Evolutionary conservation across 2,113 vertebrate genomes (phyloP).

Genomic region (Drymodes brunneopygia): DNA sequence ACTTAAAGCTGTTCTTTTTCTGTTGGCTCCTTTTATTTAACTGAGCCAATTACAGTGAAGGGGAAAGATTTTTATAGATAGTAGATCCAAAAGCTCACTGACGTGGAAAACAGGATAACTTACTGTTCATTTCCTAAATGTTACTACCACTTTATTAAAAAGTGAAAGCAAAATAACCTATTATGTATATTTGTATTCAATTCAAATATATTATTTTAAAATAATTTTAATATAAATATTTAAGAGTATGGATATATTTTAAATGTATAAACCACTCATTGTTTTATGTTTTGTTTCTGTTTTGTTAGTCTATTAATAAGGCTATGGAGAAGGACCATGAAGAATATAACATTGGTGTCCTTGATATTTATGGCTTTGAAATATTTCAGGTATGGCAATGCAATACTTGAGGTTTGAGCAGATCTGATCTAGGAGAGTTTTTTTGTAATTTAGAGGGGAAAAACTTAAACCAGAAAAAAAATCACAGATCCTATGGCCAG

Average conservation of each 20-base stretch:
- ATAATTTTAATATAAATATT: not conserved
- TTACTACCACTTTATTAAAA: not conserved
- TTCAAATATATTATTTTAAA: not conserved
- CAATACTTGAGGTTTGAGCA: not conserved
- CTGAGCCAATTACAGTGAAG: not conserved
- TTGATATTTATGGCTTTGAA: conserved; percentile 99
- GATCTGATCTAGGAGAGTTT: not conserved
- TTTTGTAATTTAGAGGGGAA: not conserved
- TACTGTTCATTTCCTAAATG: not conserved
- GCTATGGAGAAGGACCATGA: conserved; percentile 95
- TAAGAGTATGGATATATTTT: not conserved
- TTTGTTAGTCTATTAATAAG: conserved; percentile 92
- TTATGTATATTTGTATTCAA: not conserved
- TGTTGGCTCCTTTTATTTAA: not conserved
- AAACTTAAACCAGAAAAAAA: not conserved
- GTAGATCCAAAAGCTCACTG: not conserved
- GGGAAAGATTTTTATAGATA: not conserved
- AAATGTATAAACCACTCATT: not conserved
- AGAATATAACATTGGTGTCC: conserved; percentile 91
- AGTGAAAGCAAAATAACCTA: not conserved
- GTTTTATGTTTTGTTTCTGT: not conserved
- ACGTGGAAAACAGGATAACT: not conserved
- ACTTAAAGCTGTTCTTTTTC: not conserved
- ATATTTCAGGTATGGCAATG: conserved; percentile 88
- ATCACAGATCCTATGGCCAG: not conserved